Percentiles rank a stretch among this genome's conserved stretches.
These are phyloP conservation scores for Aramus guarauna DNA, from an alignment of 2,113 vertebrate species.

Conservation along the genomic window DNA sequence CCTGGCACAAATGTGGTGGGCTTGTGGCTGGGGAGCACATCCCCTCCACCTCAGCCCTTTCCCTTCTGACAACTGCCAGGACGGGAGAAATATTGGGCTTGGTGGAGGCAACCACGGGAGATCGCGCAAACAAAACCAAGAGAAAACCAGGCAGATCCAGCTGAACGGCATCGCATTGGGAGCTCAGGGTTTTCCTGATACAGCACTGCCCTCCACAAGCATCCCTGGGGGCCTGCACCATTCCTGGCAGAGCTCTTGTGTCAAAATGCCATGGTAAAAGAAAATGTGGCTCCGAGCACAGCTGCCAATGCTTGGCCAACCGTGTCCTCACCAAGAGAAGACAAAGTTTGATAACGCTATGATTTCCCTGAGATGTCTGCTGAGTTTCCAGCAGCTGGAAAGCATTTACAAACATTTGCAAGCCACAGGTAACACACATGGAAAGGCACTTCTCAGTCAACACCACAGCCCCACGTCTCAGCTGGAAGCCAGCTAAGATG, in stretches of 20 bases:
- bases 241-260: not conserved
- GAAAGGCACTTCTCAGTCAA: not conserved
- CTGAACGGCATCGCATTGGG: rapidly evolving
- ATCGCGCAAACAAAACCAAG: not conserved
- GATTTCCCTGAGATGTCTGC: not conserved
- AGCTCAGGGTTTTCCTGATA: rapidly evolving
- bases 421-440: not conserved
- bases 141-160: not conserved
- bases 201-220: not conserved
- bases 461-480: rapidly evolving
- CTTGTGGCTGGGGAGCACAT: not conserved
- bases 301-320: not conserved
- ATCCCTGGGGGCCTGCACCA: not conserved
- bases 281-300: rapidly evolving
- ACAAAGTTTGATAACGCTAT: rapidly evolving
- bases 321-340: not conserved
- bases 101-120: rapidly evolving
- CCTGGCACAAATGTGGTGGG: rapidly evolving
- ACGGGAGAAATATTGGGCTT: not conserved
- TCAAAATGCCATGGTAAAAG: not conserved
- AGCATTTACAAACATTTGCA: not conserved
- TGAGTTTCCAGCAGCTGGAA: not conserved
- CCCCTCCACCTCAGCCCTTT: not conserved
- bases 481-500: not conserved
- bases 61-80: not conserved